Evolutionary conservation across 2,797 vertebrate species (phyloP).

Genomic region (Anas bernieri): DNA sequence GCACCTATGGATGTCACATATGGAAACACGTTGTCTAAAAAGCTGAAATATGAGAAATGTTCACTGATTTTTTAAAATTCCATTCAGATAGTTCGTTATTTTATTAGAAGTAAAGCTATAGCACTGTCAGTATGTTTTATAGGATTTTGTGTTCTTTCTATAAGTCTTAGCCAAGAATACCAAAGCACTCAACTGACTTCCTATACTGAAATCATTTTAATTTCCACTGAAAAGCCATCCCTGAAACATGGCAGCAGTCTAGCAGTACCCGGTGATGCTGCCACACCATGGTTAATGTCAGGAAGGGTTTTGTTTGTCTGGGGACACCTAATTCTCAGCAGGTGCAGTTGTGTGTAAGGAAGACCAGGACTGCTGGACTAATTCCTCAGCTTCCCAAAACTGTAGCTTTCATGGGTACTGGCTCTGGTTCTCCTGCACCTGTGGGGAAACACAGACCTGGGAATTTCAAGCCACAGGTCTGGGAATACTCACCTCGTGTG

Average conservation of each 20-base stretch:
- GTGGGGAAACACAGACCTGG: not conserved
- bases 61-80: not conserved
- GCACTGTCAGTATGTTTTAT: not conserved
- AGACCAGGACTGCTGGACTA: not conserved
- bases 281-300: not conserved
- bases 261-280: not conserved
- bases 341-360: not conserved
- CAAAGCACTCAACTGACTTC: not conserved
- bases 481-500: fast-evolving
- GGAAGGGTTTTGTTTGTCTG: not conserved
- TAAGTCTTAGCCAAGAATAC: not conserved
- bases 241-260: not conserved
- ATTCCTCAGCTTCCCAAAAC: not conserved
- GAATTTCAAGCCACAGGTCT: not conserved
- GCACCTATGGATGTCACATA: not conserved
- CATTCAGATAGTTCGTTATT: not conserved
- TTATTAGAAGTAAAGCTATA: not conserved
- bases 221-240: not conserved
- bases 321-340: not conserved
- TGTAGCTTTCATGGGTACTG: not conserved
- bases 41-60: not conserved
- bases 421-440: not conserved
- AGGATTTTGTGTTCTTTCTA: not conserved
- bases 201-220: not conserved
- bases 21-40: not conserved